These are phyloP conservation scores for Drosophila mayaguana DNA, from an alignment of 2,888 invertebrate genomes.

Conservation along the genomic window DNA sequence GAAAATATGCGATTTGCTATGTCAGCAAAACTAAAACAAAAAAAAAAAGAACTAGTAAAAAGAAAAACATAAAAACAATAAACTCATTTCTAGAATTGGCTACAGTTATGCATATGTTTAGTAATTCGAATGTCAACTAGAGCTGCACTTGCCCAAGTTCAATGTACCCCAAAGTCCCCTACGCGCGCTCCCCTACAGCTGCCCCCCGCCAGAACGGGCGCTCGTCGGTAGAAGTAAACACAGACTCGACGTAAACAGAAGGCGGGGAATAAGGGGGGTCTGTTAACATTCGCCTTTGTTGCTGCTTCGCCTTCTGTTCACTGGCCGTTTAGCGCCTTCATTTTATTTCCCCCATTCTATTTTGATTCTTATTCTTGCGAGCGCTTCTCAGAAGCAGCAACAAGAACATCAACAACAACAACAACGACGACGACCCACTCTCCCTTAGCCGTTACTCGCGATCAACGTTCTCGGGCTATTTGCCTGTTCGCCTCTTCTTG, in stretches of 20 bases:
- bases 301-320: constrained; percentile 20
- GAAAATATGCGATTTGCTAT: constrained; percentile 32
- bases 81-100: constrained; percentile 29
- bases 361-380: constrained; percentile 52
- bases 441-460: constrained; percentile 16
- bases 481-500: constrained; percentile 29
- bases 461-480: constrained; percentile 15
- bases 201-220: constrained; percentile 5
- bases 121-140: constrained; percentile 15
- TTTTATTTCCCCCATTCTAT: constrained; percentile 41
- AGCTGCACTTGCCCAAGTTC: constrained; percentile 39
- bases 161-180: constrained; percentile 28
- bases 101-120: constrained; percentile 17
- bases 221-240: constrained; percentile 21
- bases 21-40: constrained; percentile 4
- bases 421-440: constrained; percentile 11
- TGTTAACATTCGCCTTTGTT: constrained; percentile 26
- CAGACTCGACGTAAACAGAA: not conserved
- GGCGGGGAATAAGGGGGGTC: not conserved
- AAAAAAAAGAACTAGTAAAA: not conserved
- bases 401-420: not conserved
- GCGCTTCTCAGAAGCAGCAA: constrained; percentile 14
- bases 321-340: constrained; percentile 38
- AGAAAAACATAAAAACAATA: constrained; percentile 3
- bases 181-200: constrained; percentile 9